Conservation (phyloP, 2,797 vertebrate species). For the Gallirallus australis region DNA sequence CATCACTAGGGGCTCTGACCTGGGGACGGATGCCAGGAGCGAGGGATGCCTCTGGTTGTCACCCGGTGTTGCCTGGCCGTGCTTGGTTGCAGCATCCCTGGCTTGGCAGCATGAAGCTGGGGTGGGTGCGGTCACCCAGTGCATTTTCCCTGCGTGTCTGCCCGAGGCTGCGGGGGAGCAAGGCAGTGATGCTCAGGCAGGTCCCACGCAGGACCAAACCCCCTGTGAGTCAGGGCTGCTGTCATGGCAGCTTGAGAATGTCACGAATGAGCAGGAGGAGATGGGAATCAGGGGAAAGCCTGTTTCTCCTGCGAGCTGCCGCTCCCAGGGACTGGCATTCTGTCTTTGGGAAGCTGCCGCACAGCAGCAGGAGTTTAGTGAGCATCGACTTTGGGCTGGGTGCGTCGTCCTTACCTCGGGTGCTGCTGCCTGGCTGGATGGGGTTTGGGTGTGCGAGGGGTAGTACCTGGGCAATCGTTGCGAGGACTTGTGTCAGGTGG, state of each 20-base stretch:
- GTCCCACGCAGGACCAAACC: background rate
- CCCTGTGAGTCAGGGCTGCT: background rate
- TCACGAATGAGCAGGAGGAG: background rate
- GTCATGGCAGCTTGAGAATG: background rate
- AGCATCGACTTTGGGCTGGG: background rate
- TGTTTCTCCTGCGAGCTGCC: background rate
- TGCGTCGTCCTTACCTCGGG: background rate
- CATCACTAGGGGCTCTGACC: background rate
- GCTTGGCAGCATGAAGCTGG: accelerated
- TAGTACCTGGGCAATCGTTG: too few relatives aligned
- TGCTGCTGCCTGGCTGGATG: background rate
- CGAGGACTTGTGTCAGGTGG: background rate
- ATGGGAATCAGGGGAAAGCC: background rate
- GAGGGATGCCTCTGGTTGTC: background rate
- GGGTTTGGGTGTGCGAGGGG: accelerated
- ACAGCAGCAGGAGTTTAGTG: background rate
- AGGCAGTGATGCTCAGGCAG: accelerated
- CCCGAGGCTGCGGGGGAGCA: background rate
- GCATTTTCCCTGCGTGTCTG: background rate
- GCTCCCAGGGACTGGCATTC: background rate
- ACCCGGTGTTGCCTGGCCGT: accelerated
- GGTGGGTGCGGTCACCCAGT: background rate
- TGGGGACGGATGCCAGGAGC: background rate
- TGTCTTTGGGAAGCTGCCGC: background rate
- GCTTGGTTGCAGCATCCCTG: background rate